Evolutionary conservation across 2,113 vertebrate genomes (phyloP).

Genomic region (Archocentrus centrarchus): DNA sequence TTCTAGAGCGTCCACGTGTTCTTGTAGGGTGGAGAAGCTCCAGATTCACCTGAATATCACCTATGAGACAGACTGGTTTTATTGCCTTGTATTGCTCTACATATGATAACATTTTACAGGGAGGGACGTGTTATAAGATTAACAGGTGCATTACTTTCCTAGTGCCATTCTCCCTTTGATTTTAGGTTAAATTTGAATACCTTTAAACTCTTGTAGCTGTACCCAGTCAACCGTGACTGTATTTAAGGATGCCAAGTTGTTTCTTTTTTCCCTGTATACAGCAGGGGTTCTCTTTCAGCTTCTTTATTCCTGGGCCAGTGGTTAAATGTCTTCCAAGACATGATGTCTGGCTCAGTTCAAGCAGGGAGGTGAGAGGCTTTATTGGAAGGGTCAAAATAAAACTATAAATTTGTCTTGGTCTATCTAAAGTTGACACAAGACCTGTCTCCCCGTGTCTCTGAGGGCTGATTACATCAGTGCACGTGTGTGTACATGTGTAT

Average conservation of each 20-base stretch:
- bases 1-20: background rate
- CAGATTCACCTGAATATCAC: constrained; percentile 24
- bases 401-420: constrained; percentile 53
- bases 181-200: constrained; percentile 45
- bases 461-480: constrained; percentile 31
- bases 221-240: constrained; percentile 30
- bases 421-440: constrained; percentile 39
- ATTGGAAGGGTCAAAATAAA: constrained; percentile 63
- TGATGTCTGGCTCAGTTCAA: constrained; percentile 65
- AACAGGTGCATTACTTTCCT: constrained; percentile 56
- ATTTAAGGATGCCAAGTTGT: constrained; percentile 61
- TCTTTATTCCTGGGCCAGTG: constrained; percentile 57
- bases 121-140: constrained; percentile 39
- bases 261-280: constrained; percentile 21
- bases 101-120: constrained; percentile 44
- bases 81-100: constrained; percentile 47
- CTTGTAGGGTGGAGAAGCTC: constrained; percentile 5
- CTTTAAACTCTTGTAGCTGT: constrained; percentile 42
- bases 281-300: constrained; percentile 57
- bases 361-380: constrained; percentile 54
- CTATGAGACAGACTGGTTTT: constrained; percentile 15
- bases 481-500: constrained; percentile 32
- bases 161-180: constrained; percentile 20
- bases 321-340: constrained; percentile 59
- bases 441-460: constrained; percentile 26